These are phyloP conservation scores for Adelges cooleyi DNA, from an alignment of 1,140 invertebrate genomes.

Conservation along the genomic window DNA sequence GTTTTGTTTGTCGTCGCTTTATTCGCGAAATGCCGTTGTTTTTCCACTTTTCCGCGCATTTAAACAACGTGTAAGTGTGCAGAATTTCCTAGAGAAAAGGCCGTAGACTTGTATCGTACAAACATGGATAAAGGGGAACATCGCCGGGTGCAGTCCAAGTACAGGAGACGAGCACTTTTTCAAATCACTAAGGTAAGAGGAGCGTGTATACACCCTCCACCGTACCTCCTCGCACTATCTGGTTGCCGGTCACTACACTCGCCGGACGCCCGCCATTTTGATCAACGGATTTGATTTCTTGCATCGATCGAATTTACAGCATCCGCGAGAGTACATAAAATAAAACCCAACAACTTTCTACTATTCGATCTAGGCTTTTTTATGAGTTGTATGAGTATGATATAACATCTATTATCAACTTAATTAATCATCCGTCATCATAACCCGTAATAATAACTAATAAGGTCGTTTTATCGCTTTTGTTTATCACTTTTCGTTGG, in stretches of 20 bases:
- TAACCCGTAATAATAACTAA: too few relatives aligned
- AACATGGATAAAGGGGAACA: neutral
- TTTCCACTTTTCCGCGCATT: neutral
- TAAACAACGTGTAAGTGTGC: neutral
- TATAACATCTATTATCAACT: too few relatives aligned
- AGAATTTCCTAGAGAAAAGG: too few relatives aligned
- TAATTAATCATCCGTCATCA: too few relatives aligned
- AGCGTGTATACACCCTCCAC: neutral
- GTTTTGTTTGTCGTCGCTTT: neutral
- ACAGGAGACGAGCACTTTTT: slow-evolving; percentile 28
- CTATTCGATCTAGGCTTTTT: too few relatives aligned
- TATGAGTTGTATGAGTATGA: too few relatives aligned
- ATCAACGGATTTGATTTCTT: neutral
- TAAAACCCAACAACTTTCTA: too few relatives aligned
- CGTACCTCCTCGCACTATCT: neutral
- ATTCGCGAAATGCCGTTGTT: neutral
- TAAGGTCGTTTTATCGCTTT: too few relatives aligned
- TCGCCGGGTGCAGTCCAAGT: neutral
- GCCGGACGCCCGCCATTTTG: slow-evolving; percentile 14
- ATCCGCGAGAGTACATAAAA: too few relatives aligned
- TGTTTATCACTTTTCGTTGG: too few relatives aligned
- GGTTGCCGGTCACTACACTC: slow-evolving; percentile 16
- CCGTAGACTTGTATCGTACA: too few relatives aligned
- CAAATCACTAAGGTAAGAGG: slow-evolving; percentile 29
- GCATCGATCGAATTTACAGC: neutral